phyloP scores from a whole-genome alignment of 2,113 vertebrate genomes.

The Hassar affinis region DNA sequence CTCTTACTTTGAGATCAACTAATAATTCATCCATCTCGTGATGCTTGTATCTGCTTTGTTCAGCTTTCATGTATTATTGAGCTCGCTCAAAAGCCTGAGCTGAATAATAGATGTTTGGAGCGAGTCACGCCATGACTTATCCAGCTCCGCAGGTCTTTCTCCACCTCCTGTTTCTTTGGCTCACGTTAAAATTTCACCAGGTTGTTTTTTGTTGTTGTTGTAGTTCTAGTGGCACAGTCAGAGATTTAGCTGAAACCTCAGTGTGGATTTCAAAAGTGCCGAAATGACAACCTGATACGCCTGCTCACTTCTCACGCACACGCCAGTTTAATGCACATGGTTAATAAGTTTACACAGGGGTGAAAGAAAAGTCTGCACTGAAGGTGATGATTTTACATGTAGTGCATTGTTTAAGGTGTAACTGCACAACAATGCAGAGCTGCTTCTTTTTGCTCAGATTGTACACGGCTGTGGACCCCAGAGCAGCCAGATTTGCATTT shows the following conservation, averaged over 20 bases:
- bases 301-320: background rate
- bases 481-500: background rate
- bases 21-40: slow-evolving; percentile 48
- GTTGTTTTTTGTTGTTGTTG: slow-evolving; percentile 50
- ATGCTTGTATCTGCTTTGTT: slow-evolving; percentile 47
- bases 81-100: slow-evolving; percentile 61
- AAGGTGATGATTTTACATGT: too few relatives aligned
- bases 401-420: background rate
- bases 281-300: background rate
- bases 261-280: background rate
- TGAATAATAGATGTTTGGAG: slow-evolving; percentile 70
- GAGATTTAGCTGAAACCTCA: background rate
- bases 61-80: slow-evolving; percentile 74
- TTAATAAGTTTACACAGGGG: background rate
- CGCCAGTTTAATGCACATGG: background rate
- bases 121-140: slow-evolving; percentile 63
- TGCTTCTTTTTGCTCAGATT: background rate
- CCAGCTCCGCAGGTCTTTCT: slow-evolving; percentile 48
- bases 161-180: slow-evolving; percentile 47
- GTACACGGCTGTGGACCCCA: background rate
- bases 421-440: background rate
- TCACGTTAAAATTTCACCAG: slow-evolving; percentile 59
- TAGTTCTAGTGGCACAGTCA: slow-evolving; percentile 13
- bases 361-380: too few relatives aligned
- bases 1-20: slow-evolving; percentile 3